Evolutionary conservation across 2,113 vertebrate genomes (phyloP).

Genomic region (Eleginops maclovinus): DNA sequence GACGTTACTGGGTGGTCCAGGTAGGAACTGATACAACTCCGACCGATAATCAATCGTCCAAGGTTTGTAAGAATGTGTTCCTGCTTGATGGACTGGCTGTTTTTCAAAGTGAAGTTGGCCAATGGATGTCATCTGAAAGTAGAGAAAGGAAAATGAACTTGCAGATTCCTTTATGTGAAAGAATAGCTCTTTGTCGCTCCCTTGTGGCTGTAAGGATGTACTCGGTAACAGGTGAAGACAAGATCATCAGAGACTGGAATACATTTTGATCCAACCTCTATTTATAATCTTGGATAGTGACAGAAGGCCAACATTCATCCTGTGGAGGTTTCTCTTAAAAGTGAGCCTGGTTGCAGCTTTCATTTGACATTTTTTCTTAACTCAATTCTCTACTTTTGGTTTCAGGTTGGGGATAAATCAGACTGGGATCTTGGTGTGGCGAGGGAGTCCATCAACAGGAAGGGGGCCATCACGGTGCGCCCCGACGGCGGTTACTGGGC

Average conservation of each 20-base stretch:
- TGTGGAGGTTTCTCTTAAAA: background rate
- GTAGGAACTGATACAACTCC: no score
- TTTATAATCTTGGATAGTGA: background rate
- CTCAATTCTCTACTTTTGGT: background rate
- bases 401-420: constrained; percentile 70
- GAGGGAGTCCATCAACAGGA: constrained; percentile 70
- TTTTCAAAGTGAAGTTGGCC: background rate
- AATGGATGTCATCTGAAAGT: background rate
- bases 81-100: background rate
- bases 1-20: constrained; percentile 68
- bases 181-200: background rate
- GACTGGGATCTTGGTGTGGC: constrained; percentile 78
- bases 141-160: background rate
- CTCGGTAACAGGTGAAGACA: background rate
- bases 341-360: background rate
- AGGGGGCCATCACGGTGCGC: constrained; percentile 59
- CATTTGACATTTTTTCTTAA: background rate
- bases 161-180: background rate
- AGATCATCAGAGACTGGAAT: background rate
- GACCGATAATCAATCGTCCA: background rate
- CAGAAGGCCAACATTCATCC: background rate
- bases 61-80: background rate
- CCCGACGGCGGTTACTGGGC: constrained; percentile 76
- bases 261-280: background rate
- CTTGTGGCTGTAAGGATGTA: background rate